phyloP scores from a whole-genome alignment of 2,113 vertebrate genomes.

The Xiphias gladius region DNA sequence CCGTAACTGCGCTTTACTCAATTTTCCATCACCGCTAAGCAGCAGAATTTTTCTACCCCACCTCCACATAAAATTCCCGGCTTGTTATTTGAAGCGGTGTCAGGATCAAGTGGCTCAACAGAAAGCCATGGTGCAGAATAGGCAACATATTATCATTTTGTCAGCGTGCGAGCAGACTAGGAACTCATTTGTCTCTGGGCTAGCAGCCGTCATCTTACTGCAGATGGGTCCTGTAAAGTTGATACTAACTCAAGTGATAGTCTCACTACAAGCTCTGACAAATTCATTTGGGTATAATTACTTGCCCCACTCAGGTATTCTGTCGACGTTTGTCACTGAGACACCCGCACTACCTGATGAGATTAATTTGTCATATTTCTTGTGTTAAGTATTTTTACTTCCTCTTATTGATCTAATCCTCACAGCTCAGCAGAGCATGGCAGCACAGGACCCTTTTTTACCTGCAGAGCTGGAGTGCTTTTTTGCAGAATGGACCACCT shows the following conservation, averaged over 20 bases:
- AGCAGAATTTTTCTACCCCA: slow-evolving; percentile 6
- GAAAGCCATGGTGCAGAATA: slow-evolving; percentile 31
- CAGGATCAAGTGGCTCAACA: slow-evolving; percentile 32
- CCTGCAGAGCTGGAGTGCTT: slow-evolving; percentile 32
- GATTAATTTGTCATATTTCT: slow-evolving; percentile 78
- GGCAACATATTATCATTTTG: slow-evolving; percentile 66
- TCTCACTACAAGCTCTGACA: slow-evolving; percentile 69
- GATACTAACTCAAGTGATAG: slow-evolving; percentile 69
- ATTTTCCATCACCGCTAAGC: slow-evolving; percentile 44
- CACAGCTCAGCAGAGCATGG: slow-evolving; percentile 9
- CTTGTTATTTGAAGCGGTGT: slow-evolving; percentile 40
- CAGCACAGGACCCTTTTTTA: slow-evolving; percentile 15
- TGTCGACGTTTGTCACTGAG: slow-evolving; percentile 73
- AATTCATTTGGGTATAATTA: slow-evolving; percentile 82
- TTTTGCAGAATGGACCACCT: slow-evolving; percentile 33
- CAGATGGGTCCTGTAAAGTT: slow-evolving; percentile 54
- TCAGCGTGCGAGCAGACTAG: slow-evolving; percentile 50
- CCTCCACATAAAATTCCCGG: slow-evolving; percentile 21
- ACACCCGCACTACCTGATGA: slow-evolving; percentile 68
- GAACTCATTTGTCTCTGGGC: slow-evolving; percentile 65
- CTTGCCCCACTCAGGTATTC: slow-evolving; percentile 72
- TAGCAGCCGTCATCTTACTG: slow-evolving; percentile 52
- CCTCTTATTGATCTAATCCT: slow-evolving; percentile 67
- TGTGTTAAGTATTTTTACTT: slow-evolving; percentile 50
- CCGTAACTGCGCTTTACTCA: not conserved